Evolutionary conservation across 2,888 invertebrate species (phyloP).

Genomic region (Cheiracanthium punctorium): DNA sequence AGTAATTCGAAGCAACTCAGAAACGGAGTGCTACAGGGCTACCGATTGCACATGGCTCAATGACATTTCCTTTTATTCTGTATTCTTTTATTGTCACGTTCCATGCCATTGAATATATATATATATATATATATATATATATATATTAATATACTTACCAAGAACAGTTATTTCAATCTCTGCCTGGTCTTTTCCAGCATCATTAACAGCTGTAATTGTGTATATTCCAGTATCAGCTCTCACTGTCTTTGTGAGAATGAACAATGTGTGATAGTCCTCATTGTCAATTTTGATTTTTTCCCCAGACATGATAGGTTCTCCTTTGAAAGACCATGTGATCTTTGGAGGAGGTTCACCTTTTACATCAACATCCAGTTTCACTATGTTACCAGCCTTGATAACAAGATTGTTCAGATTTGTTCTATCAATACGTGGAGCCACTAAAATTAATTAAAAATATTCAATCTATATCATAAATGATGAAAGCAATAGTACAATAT

Average conservation of each 20-base stretch:
- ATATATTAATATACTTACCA: slow-evolving; percentile 82
- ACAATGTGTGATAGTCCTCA: slow-evolving; percentile 93
- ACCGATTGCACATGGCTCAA: no score
- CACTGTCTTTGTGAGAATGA: slow-evolving; percentile 87
- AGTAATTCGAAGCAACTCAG: no score
- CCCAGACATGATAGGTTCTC: slow-evolving; percentile 82
- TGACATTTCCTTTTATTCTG: no score
- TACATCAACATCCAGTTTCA: slow-evolving; percentile 76
- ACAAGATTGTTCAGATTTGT: slow-evolving; percentile 75
- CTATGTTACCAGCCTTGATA: slow-evolving; percentile 76
- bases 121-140: no score
- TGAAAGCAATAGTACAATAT: no score
- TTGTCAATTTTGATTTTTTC: slow-evolving; percentile 87
- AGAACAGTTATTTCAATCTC: slow-evolving; percentile 89
- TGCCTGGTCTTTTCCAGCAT: slow-evolving; percentile 92
- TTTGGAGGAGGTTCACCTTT: slow-evolving; percentile 77
- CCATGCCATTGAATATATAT: no score
- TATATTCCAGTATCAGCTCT: slow-evolving; percentile 92
- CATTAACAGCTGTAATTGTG: slow-evolving; percentile 92
- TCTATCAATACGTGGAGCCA: slow-evolving; percentile 77
- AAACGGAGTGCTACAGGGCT: no score
- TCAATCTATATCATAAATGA: no score
- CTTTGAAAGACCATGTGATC: slow-evolving; percentile 89
- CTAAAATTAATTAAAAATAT: no score
- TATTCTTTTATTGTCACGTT: no score